Evolutionary conservation across 2,888 invertebrate species (phyloP), one percentile per base, ranked within the genome.

Genomic region (Amphipyra berbera): DNA sequence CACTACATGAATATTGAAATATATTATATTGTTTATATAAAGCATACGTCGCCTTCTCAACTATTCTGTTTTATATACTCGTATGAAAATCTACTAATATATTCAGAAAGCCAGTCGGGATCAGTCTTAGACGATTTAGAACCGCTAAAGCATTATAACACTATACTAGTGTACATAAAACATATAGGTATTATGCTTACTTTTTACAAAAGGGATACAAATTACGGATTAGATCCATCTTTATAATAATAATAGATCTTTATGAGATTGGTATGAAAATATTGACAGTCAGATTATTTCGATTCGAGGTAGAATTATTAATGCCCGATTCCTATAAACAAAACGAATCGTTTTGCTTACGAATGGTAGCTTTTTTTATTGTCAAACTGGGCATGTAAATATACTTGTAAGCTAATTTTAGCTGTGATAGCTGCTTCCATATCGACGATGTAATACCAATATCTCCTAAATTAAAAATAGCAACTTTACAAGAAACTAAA

Each of bases 121-220:
- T 72, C 69, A 74, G 74, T 71, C 69, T 73, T 69, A 68, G 35
- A 53, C 55, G 58, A 68, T 73, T 74, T 37, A 45, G 45, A 74
- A 63, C 47, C 62, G 46, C 35, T 55, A 37, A 54, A 47, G 49
- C 49, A 37, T 38, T n/a, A 27, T n/a, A 40, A 40, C 30, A 60
- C 21, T 47, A 9, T 13, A 27, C 15, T 13, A 45, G 15, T 27
- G 35, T 38, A 30, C 14, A 42, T 50, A 42, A 46, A 40, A 40
- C 14, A n/a, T 48, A 13, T n/a, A n/a, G n/a, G n/a, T n/a, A 37
- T 33, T 35, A 45, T 21, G 48, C 48, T 41, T 33, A 35, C 38
- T 50, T 66, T 44, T n/a, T 50, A 42, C 21, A 55, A 49, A 56
- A 60, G 14, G 33, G 40, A 44, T 46, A 13, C 12, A 45, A 27